phyloP scores from a whole-genome alignment of 2,888 invertebrate species.

The Eristalis pertinax region DNA sequence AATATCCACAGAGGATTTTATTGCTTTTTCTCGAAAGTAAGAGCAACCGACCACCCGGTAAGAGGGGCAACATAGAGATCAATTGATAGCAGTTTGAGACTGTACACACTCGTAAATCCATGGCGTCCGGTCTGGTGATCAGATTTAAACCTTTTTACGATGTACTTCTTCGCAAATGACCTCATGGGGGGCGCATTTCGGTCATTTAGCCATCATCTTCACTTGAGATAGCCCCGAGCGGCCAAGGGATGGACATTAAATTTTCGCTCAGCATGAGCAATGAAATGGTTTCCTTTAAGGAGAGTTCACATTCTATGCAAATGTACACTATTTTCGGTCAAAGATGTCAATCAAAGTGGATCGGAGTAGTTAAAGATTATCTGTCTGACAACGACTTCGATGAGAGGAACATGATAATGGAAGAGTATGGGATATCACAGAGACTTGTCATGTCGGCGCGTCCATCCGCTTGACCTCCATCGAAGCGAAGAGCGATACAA shows the following conservation, averaged over 20 bases:
- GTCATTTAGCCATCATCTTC: background rate
- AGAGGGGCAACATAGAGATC: background rate
- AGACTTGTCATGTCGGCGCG: too few relatives aligned
- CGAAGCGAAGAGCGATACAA: too few relatives aligned
- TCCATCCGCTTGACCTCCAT: too few relatives aligned
- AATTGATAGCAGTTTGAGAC: background rate
- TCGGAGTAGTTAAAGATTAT: background rate
- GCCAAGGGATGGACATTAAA: background rate
- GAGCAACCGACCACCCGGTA: background rate
- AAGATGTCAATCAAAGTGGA: background rate
- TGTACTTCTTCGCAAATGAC: background rate
- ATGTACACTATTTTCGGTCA: background rate
- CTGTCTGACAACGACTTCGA: too few relatives aligned
- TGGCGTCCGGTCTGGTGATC: background rate
- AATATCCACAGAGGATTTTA: background rate
- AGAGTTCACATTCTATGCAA: background rate
- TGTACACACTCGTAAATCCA: background rate
- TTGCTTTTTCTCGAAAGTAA: background rate
- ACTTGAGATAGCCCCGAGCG: background rate
- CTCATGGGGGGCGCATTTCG: background rate
- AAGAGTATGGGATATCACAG: too few relatives aligned
- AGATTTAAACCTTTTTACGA: background rate
- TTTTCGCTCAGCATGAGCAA: background rate
- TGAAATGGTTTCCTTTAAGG: too few relatives aligned
- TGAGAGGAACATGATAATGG: too few relatives aligned